These are phyloP conservation scores for Clivina fossor DNA, from an alignment of 2,888 invertebrate species.

Conservation along the genomic window DNA sequence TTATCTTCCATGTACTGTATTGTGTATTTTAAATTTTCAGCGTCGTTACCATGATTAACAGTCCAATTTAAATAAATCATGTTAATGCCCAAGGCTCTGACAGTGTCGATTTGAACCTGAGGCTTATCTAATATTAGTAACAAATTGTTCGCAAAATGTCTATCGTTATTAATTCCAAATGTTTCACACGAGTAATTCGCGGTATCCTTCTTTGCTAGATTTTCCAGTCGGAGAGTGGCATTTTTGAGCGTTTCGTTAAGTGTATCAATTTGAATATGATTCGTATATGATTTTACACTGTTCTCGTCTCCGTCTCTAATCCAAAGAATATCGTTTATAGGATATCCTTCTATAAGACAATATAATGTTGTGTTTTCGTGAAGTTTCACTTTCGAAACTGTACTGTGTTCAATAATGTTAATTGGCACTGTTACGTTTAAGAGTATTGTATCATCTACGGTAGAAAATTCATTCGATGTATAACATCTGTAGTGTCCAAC, in stretches of 20 bases:
- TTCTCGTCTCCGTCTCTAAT: slow-evolving; percentile 58
- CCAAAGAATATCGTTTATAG: slow-evolving; percentile 61
- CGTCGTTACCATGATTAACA: slow-evolving; percentile 72
- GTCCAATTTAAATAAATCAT: slow-evolving; percentile 84
- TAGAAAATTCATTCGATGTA: slow-evolving; percentile 52
- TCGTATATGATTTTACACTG: slow-evolving; percentile 49
- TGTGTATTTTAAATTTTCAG: slow-evolving; percentile 61
- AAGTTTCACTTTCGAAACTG: slow-evolving; percentile 55
- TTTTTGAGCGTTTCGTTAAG: slow-evolving; percentile 62
- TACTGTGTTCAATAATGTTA: slow-evolving; percentile 54
- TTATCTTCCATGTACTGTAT: slow-evolving; percentile 59
- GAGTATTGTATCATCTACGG: slow-evolving; percentile 46
- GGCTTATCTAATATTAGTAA: slow-evolving; percentile 70
- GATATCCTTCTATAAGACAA: slow-evolving; percentile 63
- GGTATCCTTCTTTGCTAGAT: slow-evolving; percentile 69
- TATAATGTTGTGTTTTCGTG: slow-evolving; percentile 56
- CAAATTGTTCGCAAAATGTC: slow-evolving; percentile 48
- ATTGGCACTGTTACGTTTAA: slow-evolving; percentile 56
- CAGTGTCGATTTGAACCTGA: slow-evolving; percentile 68
- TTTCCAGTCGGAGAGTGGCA: slow-evolving; percentile 60
- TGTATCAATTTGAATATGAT: slow-evolving; percentile 48
- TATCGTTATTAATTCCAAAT: slow-evolving; percentile 44
- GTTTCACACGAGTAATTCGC: slow-evolving; percentile 66
- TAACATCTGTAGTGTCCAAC: slow-evolving; percentile 64
- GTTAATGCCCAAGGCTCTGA: slow-evolving; percentile 73